These are phyloP conservation scores for Heloderma charlesbogerti DNA, from an alignment of 2,113 vertebrate species.

Conservation along the genomic window DNA sequence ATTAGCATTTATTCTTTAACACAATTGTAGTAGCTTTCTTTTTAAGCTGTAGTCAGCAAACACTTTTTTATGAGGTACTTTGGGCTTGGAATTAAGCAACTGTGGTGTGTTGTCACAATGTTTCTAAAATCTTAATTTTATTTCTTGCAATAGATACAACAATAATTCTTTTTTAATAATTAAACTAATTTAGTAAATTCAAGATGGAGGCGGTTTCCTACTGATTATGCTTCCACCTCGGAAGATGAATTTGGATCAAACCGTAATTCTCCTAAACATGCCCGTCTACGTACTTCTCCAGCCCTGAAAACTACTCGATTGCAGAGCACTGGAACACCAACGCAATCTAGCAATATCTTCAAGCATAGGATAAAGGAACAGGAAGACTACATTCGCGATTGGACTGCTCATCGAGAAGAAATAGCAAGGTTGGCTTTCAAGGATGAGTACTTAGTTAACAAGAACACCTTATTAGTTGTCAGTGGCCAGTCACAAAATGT, in stretches of 20 bases:
- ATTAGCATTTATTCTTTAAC: constrained; percentile 74
- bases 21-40: constrained; percentile 69
- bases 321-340: constrained; percentile 80
- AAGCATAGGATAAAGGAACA: constrained; percentile 97
- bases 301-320: constrained; percentile 84
- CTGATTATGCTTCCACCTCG: constrained; percentile 98
- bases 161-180: constrained; percentile 86
- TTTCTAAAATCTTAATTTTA: constrained; percentile 72
- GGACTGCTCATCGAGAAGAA: constrained; percentile 98
- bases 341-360: constrained; percentile 82
- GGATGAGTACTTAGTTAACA: background rate
- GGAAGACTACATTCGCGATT: constrained; percentile 97
- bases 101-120: constrained; percentile 62
- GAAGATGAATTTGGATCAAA: constrained; percentile 98
- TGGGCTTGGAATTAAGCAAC: constrained; percentile 64
- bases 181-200: constrained; percentile 90
- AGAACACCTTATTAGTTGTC: background rate
- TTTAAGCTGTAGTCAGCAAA: constrained; percentile 70
- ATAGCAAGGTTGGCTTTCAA: constrained; percentile 90
- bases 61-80: constrained; percentile 69
- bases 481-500: too few relatives aligned
- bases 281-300: constrained; percentile 90
- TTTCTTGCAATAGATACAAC: constrained; percentile 70
- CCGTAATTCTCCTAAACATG: constrained; percentile 92
- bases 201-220: constrained; percentile 96